A percentile compares a stretch with the other conserved stretches of the same genome.
phyloP scores from a whole-genome alignment of 2,888 invertebrate genomes.

The Heliconius charithonia region DNA sequence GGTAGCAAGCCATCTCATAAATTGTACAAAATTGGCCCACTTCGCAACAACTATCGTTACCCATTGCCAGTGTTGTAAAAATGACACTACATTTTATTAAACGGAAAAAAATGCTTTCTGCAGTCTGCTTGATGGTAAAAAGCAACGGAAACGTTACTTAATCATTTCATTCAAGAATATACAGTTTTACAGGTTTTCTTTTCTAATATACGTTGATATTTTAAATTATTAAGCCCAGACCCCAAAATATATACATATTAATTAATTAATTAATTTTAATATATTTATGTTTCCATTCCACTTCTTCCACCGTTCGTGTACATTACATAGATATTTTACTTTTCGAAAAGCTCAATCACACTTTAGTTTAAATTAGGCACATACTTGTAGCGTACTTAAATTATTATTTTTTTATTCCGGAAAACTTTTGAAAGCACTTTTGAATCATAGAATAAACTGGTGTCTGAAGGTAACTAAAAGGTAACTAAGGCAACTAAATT shows the following conservation, averaged over 20 bases:
- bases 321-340: not conserved
- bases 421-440: too few species aligned
- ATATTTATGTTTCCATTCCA: too few species aligned
- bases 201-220: not conserved
- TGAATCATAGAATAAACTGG: too few species aligned
- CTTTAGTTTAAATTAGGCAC: not conserved
- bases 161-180: not conserved
- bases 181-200: not conserved
- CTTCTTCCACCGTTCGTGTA: too few species aligned
- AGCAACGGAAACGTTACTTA: not conserved
- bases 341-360: not conserved
- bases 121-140: conserved; percentile 30
- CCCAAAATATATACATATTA: not conserved
- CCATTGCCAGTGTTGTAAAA: conserved; percentile 50
- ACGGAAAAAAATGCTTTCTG: conserved; percentile 29
- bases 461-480: accelerated
- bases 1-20: conserved; percentile 73
- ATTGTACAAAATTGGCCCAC: conserved; percentile 74
- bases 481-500: too few species aligned
- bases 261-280: too few species aligned
- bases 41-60: conserved; percentile 68
- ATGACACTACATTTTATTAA: conserved; percentile 41
- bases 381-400: not conserved
- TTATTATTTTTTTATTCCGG: not conserved
- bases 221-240: not conserved